A percentile compares a stretch with the other conserved stretches of the same genome.
Conservation (phyloP, 2,888 invertebrate genomes). For the Lysandra bellargus region DNA sequence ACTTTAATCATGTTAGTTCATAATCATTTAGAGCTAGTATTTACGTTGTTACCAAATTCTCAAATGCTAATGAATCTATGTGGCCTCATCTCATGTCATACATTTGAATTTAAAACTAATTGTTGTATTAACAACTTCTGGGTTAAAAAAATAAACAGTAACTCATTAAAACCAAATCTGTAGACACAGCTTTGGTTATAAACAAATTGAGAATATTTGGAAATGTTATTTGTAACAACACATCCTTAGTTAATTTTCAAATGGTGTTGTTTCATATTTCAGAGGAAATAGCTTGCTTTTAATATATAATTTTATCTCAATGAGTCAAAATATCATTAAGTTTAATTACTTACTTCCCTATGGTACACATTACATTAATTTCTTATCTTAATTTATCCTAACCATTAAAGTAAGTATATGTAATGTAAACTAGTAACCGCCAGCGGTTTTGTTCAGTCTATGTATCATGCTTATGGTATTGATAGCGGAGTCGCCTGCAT, state of each 20-base stretch:
- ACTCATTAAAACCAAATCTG: background rate
- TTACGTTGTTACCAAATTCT: background rate
- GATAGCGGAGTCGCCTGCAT: background rate
- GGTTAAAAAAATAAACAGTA: background rate
- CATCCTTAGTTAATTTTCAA: background rate
- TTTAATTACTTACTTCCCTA: background rate
- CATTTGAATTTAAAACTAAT: background rate
- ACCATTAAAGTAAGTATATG: conserved; percentile 27
- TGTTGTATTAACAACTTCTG: background rate
- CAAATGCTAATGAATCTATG: background rate
- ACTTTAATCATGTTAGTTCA: background rate
- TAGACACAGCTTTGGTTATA: too few species aligned
- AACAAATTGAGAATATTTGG: background rate
- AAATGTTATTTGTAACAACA: background rate
- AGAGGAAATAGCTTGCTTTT: background rate
- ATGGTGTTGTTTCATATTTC: background rate
- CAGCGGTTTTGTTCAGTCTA: conserved; percentile 35
- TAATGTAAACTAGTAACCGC: conserved; percentile 32
- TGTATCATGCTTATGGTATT: conserved; percentile 30
- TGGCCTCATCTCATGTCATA: background rate
- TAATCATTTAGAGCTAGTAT: background rate
- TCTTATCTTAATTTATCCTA: conserved; percentile 19
- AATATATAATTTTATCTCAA: background rate
- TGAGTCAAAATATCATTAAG: conserved; percentile 2
- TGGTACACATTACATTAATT: conserved; percentile 1